Evolutionary conservation across 2,888 invertebrate genomes (phyloP), one percentile per base, ranked within the genome.

Genomic region (Antheraea assamensis): DNA sequence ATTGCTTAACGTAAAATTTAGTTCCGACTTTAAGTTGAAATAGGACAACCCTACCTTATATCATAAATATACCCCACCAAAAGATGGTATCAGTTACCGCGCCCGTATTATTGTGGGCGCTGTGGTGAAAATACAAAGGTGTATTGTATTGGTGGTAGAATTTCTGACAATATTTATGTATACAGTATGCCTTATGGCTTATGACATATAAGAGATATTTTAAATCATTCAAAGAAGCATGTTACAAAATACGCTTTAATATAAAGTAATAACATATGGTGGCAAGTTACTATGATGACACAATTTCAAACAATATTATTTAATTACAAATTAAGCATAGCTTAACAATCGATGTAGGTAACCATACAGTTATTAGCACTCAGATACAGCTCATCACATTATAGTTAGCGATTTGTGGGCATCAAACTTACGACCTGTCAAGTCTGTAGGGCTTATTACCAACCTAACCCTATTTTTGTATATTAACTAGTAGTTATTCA

Each of bases 61-160:
- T 83, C 82, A 86, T 87, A 88, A 85, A 87, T 86, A 89, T 87
- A 82, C 92, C 92, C 92, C 86, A 87, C 80, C 86, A 85, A 88
- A 91, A 93, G 94, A 94, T 94, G 88, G 79, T 94, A 94, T 94
- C 94, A 85, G 84, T 75, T 82, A 84, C 88, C 88, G 83, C 90
- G 81, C 92, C 92, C 90, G 89, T 88, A 88, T 86, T 87, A 88
- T 88, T 87, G 87, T 83, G 82, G 81, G 84, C 61, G 61, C 85
- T 84, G 81, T 83, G 83, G 80, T 82, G 82, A 85, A 89, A 87
- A 86, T 85, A 88, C 85, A 86, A 83, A 82, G 85, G 84, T 64
- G 61, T 64, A 64, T 64, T 82, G 82, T 85, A 83, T 81, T 78
- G 61, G 61, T 64, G 30, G 61, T 64, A 64, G 27, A 64, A 64